phyloP scores from a whole-genome alignment of 2,888 invertebrate genomes.

The Eulithis prunata region DNA sequence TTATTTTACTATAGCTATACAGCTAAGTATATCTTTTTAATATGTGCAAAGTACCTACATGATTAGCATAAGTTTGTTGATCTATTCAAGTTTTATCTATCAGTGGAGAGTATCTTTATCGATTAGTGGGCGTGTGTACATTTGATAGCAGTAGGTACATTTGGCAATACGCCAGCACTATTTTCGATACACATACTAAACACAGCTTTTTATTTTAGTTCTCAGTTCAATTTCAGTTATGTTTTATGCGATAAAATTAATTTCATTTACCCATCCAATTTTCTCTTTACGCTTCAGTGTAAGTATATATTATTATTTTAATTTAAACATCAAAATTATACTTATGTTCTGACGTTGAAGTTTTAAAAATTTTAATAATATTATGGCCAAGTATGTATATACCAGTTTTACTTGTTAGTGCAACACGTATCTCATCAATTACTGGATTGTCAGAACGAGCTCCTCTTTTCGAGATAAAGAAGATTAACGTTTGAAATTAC shows the following conservation, averaged over 20 bases:
- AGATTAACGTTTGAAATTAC: constrained; percentile 47
- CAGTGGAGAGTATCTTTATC: constrained; percentile 17
- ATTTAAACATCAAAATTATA: too few relatives aligned
- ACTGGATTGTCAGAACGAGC: constrained; percentile 13
- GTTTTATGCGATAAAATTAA: too few relatives aligned
- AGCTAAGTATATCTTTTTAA: too few relatives aligned
- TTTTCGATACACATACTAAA: constrained; percentile 36
- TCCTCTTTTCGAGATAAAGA: constrained; percentile 42
- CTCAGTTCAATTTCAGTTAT: constrained; percentile 3
- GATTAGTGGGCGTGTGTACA: constrained; percentile 39
- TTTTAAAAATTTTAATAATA: too few relatives aligned
- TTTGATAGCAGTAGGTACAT: constrained; percentile 34
- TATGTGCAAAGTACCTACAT: neutral
- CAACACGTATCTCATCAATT: neutral
- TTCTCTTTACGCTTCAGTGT: too few relatives aligned
- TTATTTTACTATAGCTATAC: too few relatives aligned
- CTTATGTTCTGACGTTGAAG: too few relatives aligned
- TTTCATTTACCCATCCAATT: too few relatives aligned
- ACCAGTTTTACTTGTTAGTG: too few relatives aligned
- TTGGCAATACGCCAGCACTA: constrained; percentile 45
- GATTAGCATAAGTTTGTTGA: constrained; percentile 1
- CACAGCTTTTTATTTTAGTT: constrained; percentile 33
- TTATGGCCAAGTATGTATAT: too few relatives aligned
- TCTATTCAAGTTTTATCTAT: constrained; percentile 9
- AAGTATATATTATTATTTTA: too few relatives aligned